These are phyloP conservation scores for Synchiropus splendidus DNA, from an alignment of 2,113 vertebrate species.

Conservation along the genomic window DNA sequence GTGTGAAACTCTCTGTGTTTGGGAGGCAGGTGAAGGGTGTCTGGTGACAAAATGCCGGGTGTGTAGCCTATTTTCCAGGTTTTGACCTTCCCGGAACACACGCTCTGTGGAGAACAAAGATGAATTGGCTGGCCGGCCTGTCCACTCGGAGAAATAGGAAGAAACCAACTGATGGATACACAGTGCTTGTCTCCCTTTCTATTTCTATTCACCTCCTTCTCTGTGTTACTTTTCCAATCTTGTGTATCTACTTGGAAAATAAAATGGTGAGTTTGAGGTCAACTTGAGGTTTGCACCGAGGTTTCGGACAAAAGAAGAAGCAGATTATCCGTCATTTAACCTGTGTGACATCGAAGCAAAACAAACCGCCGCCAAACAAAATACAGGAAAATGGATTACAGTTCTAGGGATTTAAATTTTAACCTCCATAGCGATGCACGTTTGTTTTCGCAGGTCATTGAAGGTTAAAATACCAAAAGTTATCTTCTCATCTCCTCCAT, in stretches of 20 bases:
- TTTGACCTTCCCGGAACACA: slow-evolving; percentile 43
- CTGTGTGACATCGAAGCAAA: slow-evolving; percentile 13
- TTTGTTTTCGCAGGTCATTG: slow-evolving; percentile 1
- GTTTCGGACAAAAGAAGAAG: slow-evolving; percentile 14
- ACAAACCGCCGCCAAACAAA: slow-evolving; percentile 14
- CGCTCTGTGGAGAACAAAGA: slow-evolving; percentile 41
- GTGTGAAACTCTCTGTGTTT: slow-evolving; percentile 15
- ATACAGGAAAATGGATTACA: slow-evolving; percentile 11
- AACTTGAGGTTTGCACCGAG: background rate
- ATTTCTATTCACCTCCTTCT: slow-evolving; percentile 5
- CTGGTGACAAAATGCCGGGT: slow-evolving; percentile 39
- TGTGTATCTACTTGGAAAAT: background rate
- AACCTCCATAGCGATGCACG: background rate
- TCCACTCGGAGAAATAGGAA: slow-evolving; percentile 1
- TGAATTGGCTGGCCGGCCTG: slow-evolving; percentile 24
- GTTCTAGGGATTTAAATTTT: slow-evolving; percentile 6
- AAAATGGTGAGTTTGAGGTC: slow-evolving; percentile 32
- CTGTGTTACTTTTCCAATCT: background rate
- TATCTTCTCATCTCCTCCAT: background rate
- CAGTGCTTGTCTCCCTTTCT: slow-evolving; percentile 17
- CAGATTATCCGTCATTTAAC: slow-evolving; percentile 20
- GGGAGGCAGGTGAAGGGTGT: slow-evolving; percentile 44
- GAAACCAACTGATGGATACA: slow-evolving; percentile 15
- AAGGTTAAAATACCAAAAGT: slow-evolving; percentile 4
- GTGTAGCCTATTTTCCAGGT: slow-evolving; percentile 47